These are phyloP conservation scores for Eupsittula cactorum DNA, from an alignment of 2,113 vertebrate genomes.

Conservation along the genomic window DNA sequence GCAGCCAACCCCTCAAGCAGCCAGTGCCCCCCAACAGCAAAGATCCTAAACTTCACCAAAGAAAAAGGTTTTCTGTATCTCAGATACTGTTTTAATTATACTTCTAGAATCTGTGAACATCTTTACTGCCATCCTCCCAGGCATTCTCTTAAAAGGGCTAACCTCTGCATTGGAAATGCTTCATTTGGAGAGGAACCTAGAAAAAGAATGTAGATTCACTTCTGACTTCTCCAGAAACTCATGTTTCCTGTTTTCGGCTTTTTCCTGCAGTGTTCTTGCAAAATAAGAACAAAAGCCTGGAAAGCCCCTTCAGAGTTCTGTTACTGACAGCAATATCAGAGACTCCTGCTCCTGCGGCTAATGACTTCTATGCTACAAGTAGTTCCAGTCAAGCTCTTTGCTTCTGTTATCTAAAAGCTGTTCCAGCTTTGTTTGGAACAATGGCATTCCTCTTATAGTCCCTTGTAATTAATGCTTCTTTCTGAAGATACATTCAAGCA, in stretches of 20 bases:
- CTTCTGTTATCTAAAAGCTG: not conserved
- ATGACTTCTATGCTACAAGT: not conserved
- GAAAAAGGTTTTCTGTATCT: not conserved
- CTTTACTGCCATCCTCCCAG: not conserved
- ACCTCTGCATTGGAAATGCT: not conserved
- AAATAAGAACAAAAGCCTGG: not conserved
- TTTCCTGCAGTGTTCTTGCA: not conserved
- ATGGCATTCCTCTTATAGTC: not conserved
- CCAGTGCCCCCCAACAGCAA: not conserved
- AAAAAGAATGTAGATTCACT: not conserved
- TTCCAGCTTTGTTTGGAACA: not conserved
- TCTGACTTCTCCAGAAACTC: not conserved
- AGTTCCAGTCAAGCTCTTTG: not conserved
- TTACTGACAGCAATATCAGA: not conserved
- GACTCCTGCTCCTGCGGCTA: not conserved
- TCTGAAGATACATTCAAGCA: not conserved
- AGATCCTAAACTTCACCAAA: not conserved
- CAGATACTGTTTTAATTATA: not conserved
- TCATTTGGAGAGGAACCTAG: not conserved
- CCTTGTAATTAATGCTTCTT: not conserved
- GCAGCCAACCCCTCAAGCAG: not conserved
- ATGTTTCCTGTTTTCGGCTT: not conserved
- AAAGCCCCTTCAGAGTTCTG: not conserved
- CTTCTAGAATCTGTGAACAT: not conserved
- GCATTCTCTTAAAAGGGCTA: not conserved